Evolutionary conservation across 2,113 vertebrate genomes (phyloP).

Genomic region (Rhegmatorhina hoffmannsi): DNA sequence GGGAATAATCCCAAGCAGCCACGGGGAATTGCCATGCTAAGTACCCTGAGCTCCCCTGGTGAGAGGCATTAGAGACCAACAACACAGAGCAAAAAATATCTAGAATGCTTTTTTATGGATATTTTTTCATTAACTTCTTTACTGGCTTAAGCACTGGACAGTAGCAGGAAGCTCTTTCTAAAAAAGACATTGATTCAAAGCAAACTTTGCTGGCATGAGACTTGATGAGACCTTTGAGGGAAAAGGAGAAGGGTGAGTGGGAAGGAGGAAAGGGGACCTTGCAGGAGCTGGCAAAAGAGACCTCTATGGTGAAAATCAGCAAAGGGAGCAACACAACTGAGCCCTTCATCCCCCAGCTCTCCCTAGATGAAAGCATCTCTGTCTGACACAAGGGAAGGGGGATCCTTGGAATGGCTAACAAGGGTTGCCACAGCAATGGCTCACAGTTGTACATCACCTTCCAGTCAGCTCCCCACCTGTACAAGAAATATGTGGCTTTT

Average conservation of each 20-base stretch:
- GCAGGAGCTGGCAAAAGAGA: background rate
- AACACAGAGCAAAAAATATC: background rate
- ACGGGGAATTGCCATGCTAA: rapidly evolving
- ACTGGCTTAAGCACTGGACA: background rate
- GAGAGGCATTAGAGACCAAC: background rate
- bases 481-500: conserved; percentile 88
- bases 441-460: conserved; percentile 92
- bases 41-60: background rate
- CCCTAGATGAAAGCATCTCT: conserved; percentile 86
- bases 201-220: background rate
- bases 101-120: background rate
- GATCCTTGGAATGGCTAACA: conserved; percentile 87
- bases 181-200: background rate
- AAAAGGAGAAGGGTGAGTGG: background rate
- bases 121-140: background rate
- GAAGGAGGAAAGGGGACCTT: background rate
- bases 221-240: background rate
- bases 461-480: conserved; percentile 83
- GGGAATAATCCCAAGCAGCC: background rate
- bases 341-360: background rate
- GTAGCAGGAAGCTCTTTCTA: background rate
- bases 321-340: background rate
- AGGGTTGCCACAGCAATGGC: conserved; percentile 84
- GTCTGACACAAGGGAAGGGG: conserved; percentile 82
- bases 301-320: background rate